Conservation (phyloP, 2,888 invertebrate genomes). For the Teinopalpus imperialis region DNA sequence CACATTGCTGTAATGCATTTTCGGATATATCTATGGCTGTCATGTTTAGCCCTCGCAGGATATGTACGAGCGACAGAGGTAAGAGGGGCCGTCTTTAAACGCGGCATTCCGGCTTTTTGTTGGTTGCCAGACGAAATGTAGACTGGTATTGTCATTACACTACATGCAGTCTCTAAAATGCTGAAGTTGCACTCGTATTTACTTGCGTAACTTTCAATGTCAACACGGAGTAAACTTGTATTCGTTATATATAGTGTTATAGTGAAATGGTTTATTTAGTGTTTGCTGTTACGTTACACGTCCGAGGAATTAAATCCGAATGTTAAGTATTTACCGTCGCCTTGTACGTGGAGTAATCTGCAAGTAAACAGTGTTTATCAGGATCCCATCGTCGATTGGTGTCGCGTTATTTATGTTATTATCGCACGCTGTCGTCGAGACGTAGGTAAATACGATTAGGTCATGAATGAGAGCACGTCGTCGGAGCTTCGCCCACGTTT, state of each 20-base stretch:
- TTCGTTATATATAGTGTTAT: slow-evolving; percentile 16
- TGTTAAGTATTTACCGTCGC: slow-evolving; percentile 42
- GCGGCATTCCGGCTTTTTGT: slow-evolving; percentile 76
- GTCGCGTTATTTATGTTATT: slow-evolving; percentile 50
- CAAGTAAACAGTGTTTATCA: slow-evolving; percentile 76
- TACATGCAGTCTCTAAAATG: slow-evolving; percentile 35
- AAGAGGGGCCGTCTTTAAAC: slow-evolving; percentile 80
- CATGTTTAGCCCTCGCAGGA: slow-evolving; percentile 87
- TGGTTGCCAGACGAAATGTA: slow-evolving; percentile 34
- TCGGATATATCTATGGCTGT: slow-evolving; percentile 88
- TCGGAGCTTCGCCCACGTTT: slow-evolving; percentile 59
- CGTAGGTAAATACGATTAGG: slow-evolving; percentile 51
- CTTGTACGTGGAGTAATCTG: slow-evolving; percentile 63
- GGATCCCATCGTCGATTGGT: slow-evolving; percentile 57
- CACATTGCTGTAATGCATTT: slow-evolving; percentile 86
- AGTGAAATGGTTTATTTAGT: slow-evolving; percentile 19
- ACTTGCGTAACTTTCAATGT: slow-evolving; percentile 80
- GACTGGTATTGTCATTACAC: slow-evolving; percentile 39
- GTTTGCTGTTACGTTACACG: slow-evolving; percentile 4
- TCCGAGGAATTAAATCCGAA: slow-evolving; percentile 31
- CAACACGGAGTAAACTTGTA: slow-evolving; percentile 48
- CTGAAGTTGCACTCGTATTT: slow-evolving; percentile 44
- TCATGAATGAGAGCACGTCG: slow-evolving; percentile 58
- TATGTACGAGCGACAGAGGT: slow-evolving; percentile 89
- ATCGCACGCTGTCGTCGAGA: slow-evolving; percentile 28